Evolutionary conservation across 2,113 vertebrate genomes (phyloP), one percentile per base, ranked within the genome.

Genomic region (Caranx melampygus): DNA sequence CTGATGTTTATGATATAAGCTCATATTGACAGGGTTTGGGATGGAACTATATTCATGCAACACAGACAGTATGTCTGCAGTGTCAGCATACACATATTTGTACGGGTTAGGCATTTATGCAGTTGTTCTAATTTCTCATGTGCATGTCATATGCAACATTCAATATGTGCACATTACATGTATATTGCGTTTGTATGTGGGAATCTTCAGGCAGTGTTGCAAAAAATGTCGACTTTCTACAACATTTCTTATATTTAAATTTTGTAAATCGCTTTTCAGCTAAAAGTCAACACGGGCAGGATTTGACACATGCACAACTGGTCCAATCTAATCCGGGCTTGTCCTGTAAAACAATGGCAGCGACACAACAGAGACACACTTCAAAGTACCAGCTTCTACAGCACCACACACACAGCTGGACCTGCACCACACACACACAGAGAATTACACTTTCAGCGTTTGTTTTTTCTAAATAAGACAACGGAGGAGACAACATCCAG

Each of bases 381-480:
- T 62, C 3, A 64, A 75, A 47, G 2, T 7, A 34, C 60, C 59
- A 49, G 35, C 47, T 44, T 51, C 66, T 63, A 16, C 72, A 55
- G 54, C 60, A 20, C 4, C 61, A 78, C 34, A 65, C 21, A 3
- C 9, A 31, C n/a, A 52, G 40, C 63, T 13, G n/a, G 51, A 75
- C 18, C n/a, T 47, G 44, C 18, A 15, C 15, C 52, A 37, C 52
- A 52, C 26, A n/a, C 54, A 72, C 66, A 40, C 12, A 5, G 49
- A 76, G 49, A 61, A 78, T 72, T 49, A 55, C 72, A 55, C 72
- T 47, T 55, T 52, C 67, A 55, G 52, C 37, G 35, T 66, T 54
- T 26, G 18, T 75, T 49, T 78, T 78, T 44, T 35, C 8, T 42
- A 64, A 79, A 77, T 57, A 69, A 79, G 20, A 70, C 58, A 12